Conservation (phyloP, 2,113 vertebrate species). For the Pachyramphus minor region DNA sequence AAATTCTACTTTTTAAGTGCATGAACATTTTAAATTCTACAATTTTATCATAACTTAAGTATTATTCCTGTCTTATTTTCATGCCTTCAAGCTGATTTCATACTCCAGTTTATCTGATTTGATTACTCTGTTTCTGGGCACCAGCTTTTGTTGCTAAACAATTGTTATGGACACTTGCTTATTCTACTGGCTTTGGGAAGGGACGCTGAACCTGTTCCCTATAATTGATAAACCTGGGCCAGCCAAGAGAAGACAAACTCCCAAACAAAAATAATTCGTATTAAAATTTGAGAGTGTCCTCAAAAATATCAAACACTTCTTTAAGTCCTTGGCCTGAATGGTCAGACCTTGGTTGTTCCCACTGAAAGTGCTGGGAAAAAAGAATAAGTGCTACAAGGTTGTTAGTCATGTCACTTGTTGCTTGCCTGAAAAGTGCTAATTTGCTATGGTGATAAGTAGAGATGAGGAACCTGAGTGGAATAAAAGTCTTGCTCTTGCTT, state of each 20-base stretch:
- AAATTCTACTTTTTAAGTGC: not conserved
- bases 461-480: slow-evolving; percentile 24
- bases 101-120: not conserved
- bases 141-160: not conserved
- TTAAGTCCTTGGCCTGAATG: not conserved
- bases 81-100: not conserved
- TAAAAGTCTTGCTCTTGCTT: slow-evolving; percentile 14
- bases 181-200: not conserved
- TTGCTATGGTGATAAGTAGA: not conserved
- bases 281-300: not conserved
- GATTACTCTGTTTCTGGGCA: not conserved
- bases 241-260: not conserved
- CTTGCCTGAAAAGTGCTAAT: not conserved
- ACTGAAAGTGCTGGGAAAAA: not conserved
- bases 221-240: not conserved
- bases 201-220: not conserved
- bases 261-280: not conserved
- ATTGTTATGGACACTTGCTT: not conserved
- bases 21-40: not conserved
- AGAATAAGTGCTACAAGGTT: not conserved
- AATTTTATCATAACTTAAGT: not conserved
- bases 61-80: not conserved
- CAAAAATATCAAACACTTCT: not conserved
- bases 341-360: not conserved
- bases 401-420: not conserved